Percentiles rank a stretch among this genome's conserved stretches.
These are phyloP conservation scores for Aphrophora alni DNA, from an alignment of 2,888 invertebrate species.

Conservation along the genomic window DNA sequence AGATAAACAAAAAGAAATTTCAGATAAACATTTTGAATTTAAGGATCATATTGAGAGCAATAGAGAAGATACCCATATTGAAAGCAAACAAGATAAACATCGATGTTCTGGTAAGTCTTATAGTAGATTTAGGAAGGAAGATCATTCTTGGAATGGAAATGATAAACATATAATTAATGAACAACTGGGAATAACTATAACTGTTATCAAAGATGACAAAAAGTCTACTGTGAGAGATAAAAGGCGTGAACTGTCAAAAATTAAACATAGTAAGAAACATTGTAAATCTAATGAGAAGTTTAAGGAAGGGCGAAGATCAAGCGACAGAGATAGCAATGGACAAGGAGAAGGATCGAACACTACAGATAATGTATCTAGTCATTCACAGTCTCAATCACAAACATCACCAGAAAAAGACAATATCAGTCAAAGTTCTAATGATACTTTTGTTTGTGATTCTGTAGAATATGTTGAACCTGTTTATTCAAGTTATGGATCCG, in stretches of 20 bases:
- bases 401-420: not conserved
- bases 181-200: not conserved
- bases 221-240: conserved; percentile 34
- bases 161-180: no score
- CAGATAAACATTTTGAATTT: not conserved
- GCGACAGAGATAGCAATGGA: conserved; percentile 79
- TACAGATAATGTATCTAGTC: not conserved
- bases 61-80: not conserved
- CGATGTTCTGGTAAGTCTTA: not conserved
- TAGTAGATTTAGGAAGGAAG: not conserved
- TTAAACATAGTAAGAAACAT: conserved; percentile 35
- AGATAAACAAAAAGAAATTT: not conserved
- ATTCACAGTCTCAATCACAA: not conserved
- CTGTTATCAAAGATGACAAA: not conserved
- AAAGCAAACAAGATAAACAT: not conserved
- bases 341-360: conserved; percentile 55
- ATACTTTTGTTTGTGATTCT: not conserved
- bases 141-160: not conserved
- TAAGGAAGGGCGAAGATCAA: conserved; percentile 71
- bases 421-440: not conserved
- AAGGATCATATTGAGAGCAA: not conserved
- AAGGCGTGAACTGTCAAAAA: conserved; percentile 32
- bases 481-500: no score
- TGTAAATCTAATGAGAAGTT: conserved; percentile 58
- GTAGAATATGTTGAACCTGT: not conserved